Conservation (phyloP, 1,140 invertebrate genomes). For the Panulirus ornatus region DNA sequence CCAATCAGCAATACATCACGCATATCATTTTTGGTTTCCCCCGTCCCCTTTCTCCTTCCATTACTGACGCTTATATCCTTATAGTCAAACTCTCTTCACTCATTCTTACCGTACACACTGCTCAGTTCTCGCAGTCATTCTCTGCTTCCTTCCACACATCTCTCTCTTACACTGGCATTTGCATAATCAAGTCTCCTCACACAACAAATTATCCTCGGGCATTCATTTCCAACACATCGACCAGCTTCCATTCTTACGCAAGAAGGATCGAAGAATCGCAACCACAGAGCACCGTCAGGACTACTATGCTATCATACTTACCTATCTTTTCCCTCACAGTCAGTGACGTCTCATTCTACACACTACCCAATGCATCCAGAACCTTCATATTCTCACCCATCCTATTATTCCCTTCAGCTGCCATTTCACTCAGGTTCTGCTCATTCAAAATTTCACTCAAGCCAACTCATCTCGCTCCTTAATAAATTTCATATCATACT, state of each 20-base stretch:
- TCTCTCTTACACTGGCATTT: too few species aligned
- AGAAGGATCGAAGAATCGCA: too few species aligned
- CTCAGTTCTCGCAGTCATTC: too few species aligned
- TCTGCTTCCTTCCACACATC: not conserved
- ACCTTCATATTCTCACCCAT: not conserved
- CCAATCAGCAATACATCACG: too few species aligned
- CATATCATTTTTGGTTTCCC: not conserved
- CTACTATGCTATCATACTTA: too few species aligned
- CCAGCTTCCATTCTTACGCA: too few species aligned
- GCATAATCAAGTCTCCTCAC: too few species aligned
- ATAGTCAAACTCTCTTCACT: not conserved
- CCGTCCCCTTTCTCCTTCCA: not conserved
- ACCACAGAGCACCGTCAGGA: too few species aligned
- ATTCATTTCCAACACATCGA: too few species aligned
- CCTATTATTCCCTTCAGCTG: not conserved
- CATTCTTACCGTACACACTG: too few species aligned
- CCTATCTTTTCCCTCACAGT: not conserved
- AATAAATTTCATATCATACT: too few species aligned
- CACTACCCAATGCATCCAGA: not conserved
- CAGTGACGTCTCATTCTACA: not conserved
- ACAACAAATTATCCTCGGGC: too few species aligned
- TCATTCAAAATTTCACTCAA: not conserved
- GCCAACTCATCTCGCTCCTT: not conserved
- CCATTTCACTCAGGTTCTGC: not conserved
- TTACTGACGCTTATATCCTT: not conserved